These are phyloP conservation scores for Caenorhabditis sp. DNA, from an alignment of 2,888 invertebrate genomes.

Conservation along the genomic window DNA sequence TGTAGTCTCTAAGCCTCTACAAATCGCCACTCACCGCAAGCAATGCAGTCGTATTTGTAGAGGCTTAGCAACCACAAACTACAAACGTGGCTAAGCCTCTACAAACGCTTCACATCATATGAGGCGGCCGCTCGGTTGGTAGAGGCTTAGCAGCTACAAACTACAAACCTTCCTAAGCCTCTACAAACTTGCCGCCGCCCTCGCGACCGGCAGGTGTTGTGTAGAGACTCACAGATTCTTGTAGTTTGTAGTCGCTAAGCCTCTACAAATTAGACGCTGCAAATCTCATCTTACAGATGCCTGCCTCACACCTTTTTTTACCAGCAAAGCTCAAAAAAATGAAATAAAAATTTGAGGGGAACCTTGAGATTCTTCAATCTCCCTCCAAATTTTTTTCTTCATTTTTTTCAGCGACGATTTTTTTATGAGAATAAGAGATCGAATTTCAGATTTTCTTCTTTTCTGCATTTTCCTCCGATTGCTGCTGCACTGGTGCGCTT, in stretches of 20 bases:
- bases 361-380: background rate
- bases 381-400: background rate
- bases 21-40: background rate
- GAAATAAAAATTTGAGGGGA: no score
- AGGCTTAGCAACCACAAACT: background rate
- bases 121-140: background rate
- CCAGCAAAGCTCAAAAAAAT: no score
- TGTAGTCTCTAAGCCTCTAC: background rate
- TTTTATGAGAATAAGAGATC: slow-evolving; percentile 9
- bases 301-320: no score
- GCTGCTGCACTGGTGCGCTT: background rate
- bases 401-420: background rate
- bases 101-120: no score
- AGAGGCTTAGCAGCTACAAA: background rate
- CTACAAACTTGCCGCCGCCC: no score
- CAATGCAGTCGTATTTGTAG: no score
- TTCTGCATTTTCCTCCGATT: background rate
- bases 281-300: no score
- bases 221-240: no score
- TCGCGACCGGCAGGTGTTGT: no score
- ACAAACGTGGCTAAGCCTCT: background rate
- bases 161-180: background rate
- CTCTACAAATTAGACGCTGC: no score
- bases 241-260: no score
- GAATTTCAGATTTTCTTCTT: slow-evolving; percentile 20